Evolutionary conservation across 2,113 vertebrate genomes (phyloP), one percentile per base, ranked within the genome.

Genomic region (Fregata magnificens): DNA sequence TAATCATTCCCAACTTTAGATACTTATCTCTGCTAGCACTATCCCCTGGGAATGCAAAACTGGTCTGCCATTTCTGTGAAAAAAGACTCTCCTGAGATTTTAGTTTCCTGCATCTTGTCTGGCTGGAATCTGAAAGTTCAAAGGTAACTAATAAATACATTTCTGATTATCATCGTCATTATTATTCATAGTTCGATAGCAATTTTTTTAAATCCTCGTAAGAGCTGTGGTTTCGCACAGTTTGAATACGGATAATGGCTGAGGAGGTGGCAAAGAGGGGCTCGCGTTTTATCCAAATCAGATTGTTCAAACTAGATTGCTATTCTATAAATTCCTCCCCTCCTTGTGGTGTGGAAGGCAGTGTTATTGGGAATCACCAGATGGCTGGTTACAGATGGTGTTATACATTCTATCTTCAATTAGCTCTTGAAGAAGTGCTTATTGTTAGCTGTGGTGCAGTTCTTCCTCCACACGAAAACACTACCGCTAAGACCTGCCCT

Each of bases 351-450:
- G 93, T 95, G 86, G 91, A 97, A 97, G 89, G 94, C 94, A 97
- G 85, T 95, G 95, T 96, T 97, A 96, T 96, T 97, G 96, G 95
- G 87, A 96, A 96, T 97, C 96, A 97, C 95, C 94, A 97, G 95
- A 96, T 97, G 96, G 96, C 94, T 97, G 93, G 87, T 97, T 97
- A 97, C 96, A 97, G 97, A 97, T 96, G 96, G 95, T 88, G 95
- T 97, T 95, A 96, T 97, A 97, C 95, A 97, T 96, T 97, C 95
- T 93, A 96, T 97, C 97, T 97, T 96, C 97, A 97, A 97, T 97
- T 97, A 97, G 96, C 94, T 97, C 96, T 97, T 97, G 97, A 97
- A 96, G 95, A 97, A 96, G 93, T 96, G 97, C 94, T 97, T 97
- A 96, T 97, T 97, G 96, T 95, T 96, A 97, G 93, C 91, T 91